Percentiles rank a stretch among this genome's conserved stretches.
These are phyloP conservation scores for Frankliniella fusca DNA, from an alignment of 2,888 invertebrate species.

Conservation along the genomic window DNA sequence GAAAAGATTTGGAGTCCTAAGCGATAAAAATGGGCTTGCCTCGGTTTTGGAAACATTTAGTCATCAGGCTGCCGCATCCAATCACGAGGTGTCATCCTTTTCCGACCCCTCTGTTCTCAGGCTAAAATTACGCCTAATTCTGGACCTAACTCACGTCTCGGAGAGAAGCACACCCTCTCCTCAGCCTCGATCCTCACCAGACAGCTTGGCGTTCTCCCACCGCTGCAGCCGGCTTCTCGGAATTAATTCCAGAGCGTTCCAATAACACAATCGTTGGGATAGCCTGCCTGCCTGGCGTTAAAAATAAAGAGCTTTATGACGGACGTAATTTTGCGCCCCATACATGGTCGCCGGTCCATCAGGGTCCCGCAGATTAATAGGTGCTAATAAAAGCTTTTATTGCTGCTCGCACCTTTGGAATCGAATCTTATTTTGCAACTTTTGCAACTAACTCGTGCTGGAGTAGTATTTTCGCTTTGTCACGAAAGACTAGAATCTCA, in stretches of 20 bases:
- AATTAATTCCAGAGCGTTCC: constrained; percentile 15
- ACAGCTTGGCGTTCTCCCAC: constrained; percentile 7
- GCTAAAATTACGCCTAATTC: not conserved
- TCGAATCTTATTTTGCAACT: not conserved
- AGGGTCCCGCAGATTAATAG: not conserved
- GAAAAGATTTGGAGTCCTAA: too few relatives aligned
- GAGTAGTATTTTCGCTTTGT: not conserved
- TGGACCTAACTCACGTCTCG: not conserved
- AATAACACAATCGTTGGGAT: not conserved
- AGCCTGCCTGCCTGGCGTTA: not conserved
- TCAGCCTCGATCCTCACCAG: not conserved
- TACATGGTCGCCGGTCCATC: constrained; percentile 16
- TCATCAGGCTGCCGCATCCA: too few relatives aligned
- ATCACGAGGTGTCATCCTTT: not conserved
- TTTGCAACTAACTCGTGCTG: not conserved
- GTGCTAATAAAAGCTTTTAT: constrained; percentile 18
- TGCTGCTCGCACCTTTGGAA: not conserved
- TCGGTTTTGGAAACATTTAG: too few relatives aligned
- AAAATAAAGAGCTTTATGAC: not conserved
- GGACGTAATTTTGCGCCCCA: constrained; percentile 6
- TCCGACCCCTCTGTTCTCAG: not conserved
- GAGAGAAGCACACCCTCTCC: not conserved
- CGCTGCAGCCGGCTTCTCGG: not conserved
- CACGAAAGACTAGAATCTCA: not conserved
- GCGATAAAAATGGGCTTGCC: too few relatives aligned